Conservation (phyloP, 2,113 vertebrate genomes). For the Paracanthobrama guichenoti region DNA sequence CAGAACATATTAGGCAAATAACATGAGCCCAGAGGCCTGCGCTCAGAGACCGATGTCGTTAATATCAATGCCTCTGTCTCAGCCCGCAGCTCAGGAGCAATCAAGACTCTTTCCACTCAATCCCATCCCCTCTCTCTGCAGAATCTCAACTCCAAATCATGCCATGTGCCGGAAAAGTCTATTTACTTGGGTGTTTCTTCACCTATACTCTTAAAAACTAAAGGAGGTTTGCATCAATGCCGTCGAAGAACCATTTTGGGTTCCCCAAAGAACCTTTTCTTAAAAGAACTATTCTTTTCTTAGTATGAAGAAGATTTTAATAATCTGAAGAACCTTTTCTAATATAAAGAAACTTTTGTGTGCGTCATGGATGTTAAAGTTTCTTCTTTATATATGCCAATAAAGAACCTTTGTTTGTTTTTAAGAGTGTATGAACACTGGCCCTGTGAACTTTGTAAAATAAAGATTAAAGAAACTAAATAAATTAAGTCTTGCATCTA, state of each 20-base stretch:
- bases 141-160: slow-evolving; percentile 32
- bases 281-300: background rate
- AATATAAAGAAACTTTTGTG: background rate
- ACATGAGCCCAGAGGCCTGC: slow-evolving; percentile 66
- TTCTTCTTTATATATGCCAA: background rate
- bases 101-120: slow-evolving; percentile 36
- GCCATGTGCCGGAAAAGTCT: slow-evolving; percentile 40
- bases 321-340: background rate
- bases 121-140: slow-evolving; percentile 21
- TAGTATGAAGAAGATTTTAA: background rate
- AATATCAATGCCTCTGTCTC: slow-evolving; percentile 55
- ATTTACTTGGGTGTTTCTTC: slow-evolving; percentile 60
- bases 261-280: background rate
- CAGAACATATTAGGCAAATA: slow-evolving; percentile 80
- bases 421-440: background rate
- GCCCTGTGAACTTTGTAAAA: background rate
- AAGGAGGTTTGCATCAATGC: background rate
- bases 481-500: background rate
- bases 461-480: background rate
- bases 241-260: background rate
- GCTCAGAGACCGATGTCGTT: slow-evolving; percentile 65
- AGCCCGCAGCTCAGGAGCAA: slow-evolving; percentile 51
- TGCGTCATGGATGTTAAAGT: background rate
- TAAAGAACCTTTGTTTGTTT: too few relatives aligned
- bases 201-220: background rate